phyloP scores from a whole-genome alignment of 2,113 vertebrate genomes.

The Corvus cornix region DNA sequence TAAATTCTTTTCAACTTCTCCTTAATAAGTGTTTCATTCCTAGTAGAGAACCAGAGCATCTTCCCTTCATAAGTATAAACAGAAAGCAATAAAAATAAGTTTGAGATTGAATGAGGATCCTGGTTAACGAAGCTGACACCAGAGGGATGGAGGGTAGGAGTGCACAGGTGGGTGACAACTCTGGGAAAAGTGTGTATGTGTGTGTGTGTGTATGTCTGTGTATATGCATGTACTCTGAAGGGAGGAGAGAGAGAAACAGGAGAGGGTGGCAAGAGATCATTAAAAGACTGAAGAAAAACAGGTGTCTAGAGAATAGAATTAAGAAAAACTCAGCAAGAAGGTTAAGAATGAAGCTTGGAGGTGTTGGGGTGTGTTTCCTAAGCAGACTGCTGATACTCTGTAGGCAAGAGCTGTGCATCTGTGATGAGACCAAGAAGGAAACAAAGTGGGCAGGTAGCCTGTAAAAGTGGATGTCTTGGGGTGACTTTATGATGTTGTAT shows the following conservation, averaged over 20 bases:
- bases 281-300: background rate
- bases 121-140: background rate
- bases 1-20: background rate
- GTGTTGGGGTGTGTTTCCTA: background rate
- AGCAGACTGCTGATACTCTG: background rate
- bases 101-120: background rate
- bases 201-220: background rate
- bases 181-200: background rate
- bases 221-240: accelerated
- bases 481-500: too few relatives aligned
- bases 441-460: background rate
- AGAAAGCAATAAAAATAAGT: background rate
- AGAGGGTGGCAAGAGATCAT: background rate
- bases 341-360: background rate
- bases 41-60: background rate
- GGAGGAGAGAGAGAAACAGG: background rate
- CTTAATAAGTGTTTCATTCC: background rate
- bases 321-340: background rate
- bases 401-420: background rate
- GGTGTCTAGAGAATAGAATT: background rate
- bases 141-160: background rate
- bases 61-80: background rate
- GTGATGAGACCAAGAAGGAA: background rate
- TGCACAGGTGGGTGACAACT: background rate
- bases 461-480: background rate